Conservation (phyloP, 2,113 vertebrate species). For the Bagarius yarrelli region DNA sequence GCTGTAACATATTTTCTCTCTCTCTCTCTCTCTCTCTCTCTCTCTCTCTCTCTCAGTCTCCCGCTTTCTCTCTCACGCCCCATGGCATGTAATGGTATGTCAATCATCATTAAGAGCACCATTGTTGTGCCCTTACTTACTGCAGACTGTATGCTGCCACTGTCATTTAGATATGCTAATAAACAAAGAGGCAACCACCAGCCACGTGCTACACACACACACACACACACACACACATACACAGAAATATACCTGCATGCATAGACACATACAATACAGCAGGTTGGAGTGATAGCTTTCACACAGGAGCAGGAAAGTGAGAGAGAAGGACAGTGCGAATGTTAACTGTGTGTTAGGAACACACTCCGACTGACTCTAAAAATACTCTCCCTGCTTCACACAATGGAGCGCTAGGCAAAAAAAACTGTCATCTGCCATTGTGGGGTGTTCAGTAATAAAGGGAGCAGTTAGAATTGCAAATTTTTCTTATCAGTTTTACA, state of each 20-base stretch:
- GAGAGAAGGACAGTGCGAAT: slow-evolving; percentile 5
- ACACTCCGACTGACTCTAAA: slow-evolving; percentile 2
- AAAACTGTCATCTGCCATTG: not conserved
- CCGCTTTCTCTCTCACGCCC: slow-evolving; percentile 29
- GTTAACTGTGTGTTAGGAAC: slow-evolving; percentile 5
- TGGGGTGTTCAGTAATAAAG: not conserved
- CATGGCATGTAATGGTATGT: slow-evolving; percentile 49
- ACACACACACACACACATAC: not conserved
- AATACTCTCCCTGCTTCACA: not conserved
- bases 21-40: slow-evolving; percentile 20
- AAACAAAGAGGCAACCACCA: slow-evolving; percentile 50
- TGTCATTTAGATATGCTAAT: slow-evolving; percentile 57
- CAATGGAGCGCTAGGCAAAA: not conserved
- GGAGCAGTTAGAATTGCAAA: not conserved
- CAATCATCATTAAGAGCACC: slow-evolving; percentile 55
- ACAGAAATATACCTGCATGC: no score
- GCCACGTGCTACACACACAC: slow-evolving; percentile 35
- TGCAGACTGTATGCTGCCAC: slow-evolving; percentile 48
- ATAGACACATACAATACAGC: not conserved
- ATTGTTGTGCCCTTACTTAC: slow-evolving; percentile 55
- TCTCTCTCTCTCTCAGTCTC: slow-evolving; percentile 1
- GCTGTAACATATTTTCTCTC: slow-evolving; percentile 14
- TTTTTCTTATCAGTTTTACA: not conserved
- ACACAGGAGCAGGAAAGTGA: slow-evolving; percentile 24
- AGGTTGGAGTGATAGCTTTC: slow-evolving; percentile 27